These are phyloP conservation scores for human DNA, from an alignment of 2,113 vertebrate genomes.

Conservation along the genomic window DNA sequence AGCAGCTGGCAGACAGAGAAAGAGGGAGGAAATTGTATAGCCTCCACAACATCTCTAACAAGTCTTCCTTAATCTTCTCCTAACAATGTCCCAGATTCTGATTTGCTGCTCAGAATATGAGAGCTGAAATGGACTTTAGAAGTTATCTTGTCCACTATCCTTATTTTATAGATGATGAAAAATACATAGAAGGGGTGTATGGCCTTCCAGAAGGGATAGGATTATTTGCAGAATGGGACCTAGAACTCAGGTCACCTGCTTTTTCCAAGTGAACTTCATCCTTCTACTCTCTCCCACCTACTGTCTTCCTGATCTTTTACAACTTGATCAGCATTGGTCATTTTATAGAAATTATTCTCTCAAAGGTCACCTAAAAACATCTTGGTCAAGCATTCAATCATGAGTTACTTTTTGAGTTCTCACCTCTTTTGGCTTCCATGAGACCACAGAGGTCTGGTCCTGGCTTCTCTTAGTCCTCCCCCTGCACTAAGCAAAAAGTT, in stretches of 20 bases:
- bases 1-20: neutral
- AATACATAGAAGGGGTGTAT: neutral
- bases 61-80: neutral
- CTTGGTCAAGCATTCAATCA: neutral
- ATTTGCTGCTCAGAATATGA: neutral
- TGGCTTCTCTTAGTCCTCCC: neutral
- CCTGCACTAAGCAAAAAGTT: neutral
- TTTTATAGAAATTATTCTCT: neutral
- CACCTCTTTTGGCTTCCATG: neutral
- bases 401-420: neutral
- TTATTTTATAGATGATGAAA: neutral
- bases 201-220: neutral
- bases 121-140: neutral
- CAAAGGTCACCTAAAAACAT: neutral
- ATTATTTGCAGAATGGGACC: neutral
- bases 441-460: neutral
- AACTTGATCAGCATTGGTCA: neutral
- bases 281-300: neutral
- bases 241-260: neutral
- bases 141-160: neutral
- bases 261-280: neutral
- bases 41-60: neutral
- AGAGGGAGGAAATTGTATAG: neutral
- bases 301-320: neutral
- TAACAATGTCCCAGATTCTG: neutral